Conservation (phyloP, 2,797 vertebrate genomes). For the Hydrolagus colliei region DNA sequence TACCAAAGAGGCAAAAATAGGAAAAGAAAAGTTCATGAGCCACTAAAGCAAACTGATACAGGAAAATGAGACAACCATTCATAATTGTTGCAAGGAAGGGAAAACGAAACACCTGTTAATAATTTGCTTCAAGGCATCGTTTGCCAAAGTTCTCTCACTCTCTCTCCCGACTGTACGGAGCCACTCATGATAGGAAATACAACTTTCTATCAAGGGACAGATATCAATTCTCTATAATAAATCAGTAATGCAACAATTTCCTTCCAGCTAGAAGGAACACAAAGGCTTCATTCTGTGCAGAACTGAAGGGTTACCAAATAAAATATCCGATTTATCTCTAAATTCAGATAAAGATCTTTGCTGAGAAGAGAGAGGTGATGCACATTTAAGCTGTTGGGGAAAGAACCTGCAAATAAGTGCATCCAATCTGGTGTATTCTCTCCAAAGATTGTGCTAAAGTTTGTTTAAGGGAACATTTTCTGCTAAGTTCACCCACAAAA, state of each 20-base stretch:
- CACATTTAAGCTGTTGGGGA: too few species aligned
- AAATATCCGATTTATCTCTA: not conserved
- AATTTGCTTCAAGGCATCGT: not conserved
- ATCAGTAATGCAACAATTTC: not conserved
- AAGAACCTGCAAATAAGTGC: too few species aligned
- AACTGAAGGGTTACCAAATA: not conserved
- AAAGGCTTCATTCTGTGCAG: not conserved
- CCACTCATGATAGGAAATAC: not conserved
- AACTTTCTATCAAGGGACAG: not conserved
- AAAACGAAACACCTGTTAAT: not conserved
- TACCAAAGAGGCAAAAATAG: not conserved
- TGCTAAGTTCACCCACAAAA: too few species aligned
- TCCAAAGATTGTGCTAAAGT: too few species aligned
- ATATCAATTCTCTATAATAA: not conserved
- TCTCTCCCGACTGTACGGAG: not conserved
- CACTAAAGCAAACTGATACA: not conserved
- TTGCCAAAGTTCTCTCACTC: not conserved
- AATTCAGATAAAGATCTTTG: too few species aligned
- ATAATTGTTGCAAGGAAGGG: not conserved
- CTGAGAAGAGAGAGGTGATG: too few species aligned
- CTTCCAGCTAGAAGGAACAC: not conserved
- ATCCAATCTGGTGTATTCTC: too few species aligned
- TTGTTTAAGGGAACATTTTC: too few species aligned
- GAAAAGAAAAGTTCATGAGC: not conserved
- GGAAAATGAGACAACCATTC: not conserved